Base-by-base conservation (phyloP, 2,888 invertebrate species). In the Acanthoscelides obtectus region DNA sequence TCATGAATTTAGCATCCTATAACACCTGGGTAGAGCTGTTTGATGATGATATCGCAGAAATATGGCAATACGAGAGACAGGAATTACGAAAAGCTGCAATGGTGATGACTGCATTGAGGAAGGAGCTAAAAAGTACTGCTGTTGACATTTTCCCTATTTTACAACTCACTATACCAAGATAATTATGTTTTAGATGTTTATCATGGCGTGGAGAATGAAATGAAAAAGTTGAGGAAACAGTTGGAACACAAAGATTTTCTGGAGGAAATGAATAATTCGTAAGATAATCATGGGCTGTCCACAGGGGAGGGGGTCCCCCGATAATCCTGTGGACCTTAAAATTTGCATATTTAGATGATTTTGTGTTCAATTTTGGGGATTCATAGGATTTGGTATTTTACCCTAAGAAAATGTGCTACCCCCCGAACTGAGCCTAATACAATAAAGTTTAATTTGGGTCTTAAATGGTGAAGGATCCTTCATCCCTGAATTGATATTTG, bases 11-110 rank as follows among this genome's bases (percentile, higher is more conserved):
- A 12, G 45, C 66, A n/a, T 77, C 77, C 3, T 78, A 73, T 70
- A 72, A 74, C 21, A 73, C 75, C 20, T 81, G 80, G 80, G 76
- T 75, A 12, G 67, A 75, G 1, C 69, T 81, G 67, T 81, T 77
- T 71, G 77, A 79, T 67, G 75, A 76, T 65, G 74, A 76, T 67
- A 69, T 79, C 66, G 71, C 70, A 17, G 68, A 77, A 64, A 74
- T 76, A 22, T 78, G 78, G 73, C 70, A 76, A 27, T 71, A 74
- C 45, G 79, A 80, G 75, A 73, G 76, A 66, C 72, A 74, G n/a
- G 75, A 73, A 68, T 69, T 78, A 22, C 73, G 77, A 64, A 77
- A 70, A 73, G 67, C 75, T 20, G 72, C 76, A 4, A 76, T 79
- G 79, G 70, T 80, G 22, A 68, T 78, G 65, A 73, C 72, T 70